Base-by-base conservation (phyloP, 2,113 vertebrate species). In the Cranoglanis bouderius region DNA sequence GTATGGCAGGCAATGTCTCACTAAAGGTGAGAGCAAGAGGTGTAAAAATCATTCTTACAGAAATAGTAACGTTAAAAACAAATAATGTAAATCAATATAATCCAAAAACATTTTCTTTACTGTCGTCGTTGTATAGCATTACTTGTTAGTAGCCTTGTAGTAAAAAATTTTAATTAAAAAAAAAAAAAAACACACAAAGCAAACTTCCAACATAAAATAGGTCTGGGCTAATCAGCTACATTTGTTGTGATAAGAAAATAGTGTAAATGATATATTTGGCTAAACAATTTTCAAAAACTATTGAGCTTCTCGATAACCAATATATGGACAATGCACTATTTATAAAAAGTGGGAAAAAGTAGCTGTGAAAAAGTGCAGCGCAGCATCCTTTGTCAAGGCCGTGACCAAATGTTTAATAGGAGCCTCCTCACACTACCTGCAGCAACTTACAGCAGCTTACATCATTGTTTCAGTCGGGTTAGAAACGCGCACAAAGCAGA, bases 401-500 rank as follows among this genome's bases (percentile, higher is more conserved):
- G 59, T 89, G 67, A 61, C 67, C 78, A 89, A 89, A 88, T 88
- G 57, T 89, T 87, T 85, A 91, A 90, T 83, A 77, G 59, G 84
- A 87, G 29, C 75, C 49, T 89, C 77, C 53, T 84, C 78, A 61
- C 70, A 87, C 82, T 89, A 90, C 82, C 85, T 88, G 89, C 87
- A 90, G 81, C 84, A 90, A 87, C 91, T 92, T 92, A 91, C 90
- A 89, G 65, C 77, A 65, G 83, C 87, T 92, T 92, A 91, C 90
- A 92, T 92, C 90, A 92, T 91, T 90, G 87, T 89, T 90, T 80
- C 78, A 82, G 65, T 85, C 74, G 86, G 88, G 91, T 84, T 86
- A 61, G 78, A 90, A 90, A 81, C 78, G 77, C 74, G 89, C 82
- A 90, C 80, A 87, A 81, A 83, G 57, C 72, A 55, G 49, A 59